Base-by-base conservation (phyloP, 2,888 invertebrate species). In the Diloba caeruleocephala region DNA sequence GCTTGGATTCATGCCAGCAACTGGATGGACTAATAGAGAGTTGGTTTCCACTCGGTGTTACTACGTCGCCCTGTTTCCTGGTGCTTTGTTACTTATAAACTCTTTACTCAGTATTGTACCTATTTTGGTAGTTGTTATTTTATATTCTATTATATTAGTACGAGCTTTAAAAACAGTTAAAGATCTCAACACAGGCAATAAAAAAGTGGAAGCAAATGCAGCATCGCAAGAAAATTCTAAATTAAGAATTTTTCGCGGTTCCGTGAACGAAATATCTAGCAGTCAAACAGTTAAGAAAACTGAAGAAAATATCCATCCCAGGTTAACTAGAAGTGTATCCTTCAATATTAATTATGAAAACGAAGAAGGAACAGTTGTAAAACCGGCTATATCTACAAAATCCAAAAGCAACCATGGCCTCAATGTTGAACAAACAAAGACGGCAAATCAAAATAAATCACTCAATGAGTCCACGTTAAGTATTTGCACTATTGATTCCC, bases 121-220 rank as follows among this genome's bases (percentile, higher is more conserved):
- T 2, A 83, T 93, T 1, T 33, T 78, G 14, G 68, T 87, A 3
- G 90, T 91, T n/a, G 80, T 79, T 1, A 82, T 94, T 0, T 82
- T 96, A 7, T 95, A 96, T 65, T 88, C 92, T 0, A 94, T 94
- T 3, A 95, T 96, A 54, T 82, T 95, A 60, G 87, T 94, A 43
- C 88, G 90, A 65, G 95, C 95, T 1, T 74, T 95, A 34, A 91
- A 87, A 68, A 95, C 92, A 34, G 84, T 87, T 0, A 83, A 78
- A 36, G 80, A 79, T 43, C 79, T 88, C 3, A 85, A 81, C 58
- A 80, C 71, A 28, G 74, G 82, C 2, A 73, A 81, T 12, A 88
- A 84, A 81, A 76, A 74, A 34, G 63, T 70, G 1, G 84, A 59
- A 45, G 50, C 41, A 51, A 76, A 63, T 67, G 54, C 52, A 19